Percentiles rank a stretch among this genome's conserved stretches.
Evolutionary conservation across 2,797 vertebrate genomes (phyloP).

Genomic region (Danio tinwini): DNA sequence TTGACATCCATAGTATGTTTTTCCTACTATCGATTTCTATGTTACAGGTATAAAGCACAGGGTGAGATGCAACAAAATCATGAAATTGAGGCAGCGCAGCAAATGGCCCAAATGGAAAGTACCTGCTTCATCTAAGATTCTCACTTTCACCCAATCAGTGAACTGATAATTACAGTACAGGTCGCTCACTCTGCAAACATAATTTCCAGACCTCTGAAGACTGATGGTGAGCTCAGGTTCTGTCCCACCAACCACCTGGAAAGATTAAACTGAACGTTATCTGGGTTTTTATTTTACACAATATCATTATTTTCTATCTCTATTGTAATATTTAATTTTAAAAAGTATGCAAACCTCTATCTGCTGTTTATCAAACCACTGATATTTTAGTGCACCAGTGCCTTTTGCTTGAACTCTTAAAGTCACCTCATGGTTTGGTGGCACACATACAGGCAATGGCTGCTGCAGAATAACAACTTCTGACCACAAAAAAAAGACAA

Average conservation of each 20-base stretch:
- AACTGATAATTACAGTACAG: conserved; percentile 73
- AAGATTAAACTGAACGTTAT: neutral
- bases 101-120: conserved; percentile 6
- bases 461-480: conserved; percentile 81
- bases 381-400: conserved; percentile 74
- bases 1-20: no score
- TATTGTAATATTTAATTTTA: neutral
- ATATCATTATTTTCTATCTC: neutral
- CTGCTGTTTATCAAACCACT: conserved; percentile 82
- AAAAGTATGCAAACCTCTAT: conserved; percentile 72
- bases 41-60: neutral
- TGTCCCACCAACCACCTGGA: conserved; percentile 76
- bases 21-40: no score
- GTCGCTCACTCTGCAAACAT: conserved; percentile 83
- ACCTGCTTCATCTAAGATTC: conserved; percentile 79
- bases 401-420: conserved; percentile 81
- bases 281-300: neutral
- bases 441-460: conserved; percentile 80
- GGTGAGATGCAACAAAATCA: neutral
- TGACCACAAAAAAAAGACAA: conserved; percentile 60
- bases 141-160: conserved; percentile 86
- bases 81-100: neutral
- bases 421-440: conserved; percentile 74
- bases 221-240: conserved; percentile 75
- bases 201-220: conserved; percentile 74